These are phyloP conservation scores for Pterobdella sp. DNA, from an alignment of 2,888 invertebrate genomes.

Conservation along the genomic window DNA sequence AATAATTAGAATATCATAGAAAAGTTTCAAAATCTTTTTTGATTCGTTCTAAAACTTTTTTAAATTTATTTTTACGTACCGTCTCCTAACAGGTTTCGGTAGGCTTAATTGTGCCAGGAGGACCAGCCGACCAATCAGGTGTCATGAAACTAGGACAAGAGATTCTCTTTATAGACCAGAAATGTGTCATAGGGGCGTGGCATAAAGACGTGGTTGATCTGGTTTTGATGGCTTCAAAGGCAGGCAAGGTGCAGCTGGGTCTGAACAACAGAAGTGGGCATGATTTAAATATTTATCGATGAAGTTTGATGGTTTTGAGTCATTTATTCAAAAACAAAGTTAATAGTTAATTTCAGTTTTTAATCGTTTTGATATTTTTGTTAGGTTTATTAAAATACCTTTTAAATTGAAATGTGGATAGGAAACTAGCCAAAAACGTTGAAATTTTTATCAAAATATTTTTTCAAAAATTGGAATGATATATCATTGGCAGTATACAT, in stretches of 20 bases:
- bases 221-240: constrained; percentile 6
- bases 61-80: not conserved
- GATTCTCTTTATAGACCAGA: constrained; percentile 15
- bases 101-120: constrained; percentile 21
- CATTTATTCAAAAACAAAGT: too few relatives aligned
- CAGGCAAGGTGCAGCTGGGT: constrained; percentile 11
- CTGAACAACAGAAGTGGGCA: constrained; percentile 8
- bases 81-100: constrained; percentile 13
- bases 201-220: constrained; percentile 27
- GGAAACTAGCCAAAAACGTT: too few relatives aligned
- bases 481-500: too few relatives aligned
- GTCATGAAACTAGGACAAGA: constrained; percentile 23
- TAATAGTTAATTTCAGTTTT: too few relatives aligned
- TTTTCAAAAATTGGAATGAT: too few relatives aligned
- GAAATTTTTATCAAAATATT: too few relatives aligned
- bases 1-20: not conserved
- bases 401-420: too few relatives aligned
- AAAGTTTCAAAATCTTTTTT: not conserved
- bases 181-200: constrained; percentile 24
- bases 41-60: not conserved
- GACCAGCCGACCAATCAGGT: constrained; percentile 21
- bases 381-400: too few relatives aligned
- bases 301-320: too few relatives aligned
- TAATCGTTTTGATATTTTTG: too few relatives aligned
- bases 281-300: too few relatives aligned